These are phyloP conservation scores for Epizoanthus scotinus DNA, from an alignment of 92 coral and sea anemone species.

Conservation along the genomic window DNA sequence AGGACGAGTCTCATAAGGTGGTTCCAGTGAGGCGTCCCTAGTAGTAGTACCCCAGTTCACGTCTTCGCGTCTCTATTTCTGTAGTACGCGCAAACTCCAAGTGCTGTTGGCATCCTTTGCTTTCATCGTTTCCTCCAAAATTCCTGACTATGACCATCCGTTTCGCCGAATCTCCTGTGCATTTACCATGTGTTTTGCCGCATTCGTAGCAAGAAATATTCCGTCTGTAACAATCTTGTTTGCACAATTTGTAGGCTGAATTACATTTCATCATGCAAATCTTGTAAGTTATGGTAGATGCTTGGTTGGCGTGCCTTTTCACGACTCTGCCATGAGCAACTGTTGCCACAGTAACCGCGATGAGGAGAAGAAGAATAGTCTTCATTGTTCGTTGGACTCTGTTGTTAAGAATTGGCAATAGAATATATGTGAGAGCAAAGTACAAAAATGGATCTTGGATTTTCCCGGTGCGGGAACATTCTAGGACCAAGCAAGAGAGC, in stretches of 20 bases:
- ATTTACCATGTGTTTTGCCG: background rate
- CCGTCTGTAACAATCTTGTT: background rate
- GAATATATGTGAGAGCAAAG: too few species aligned
- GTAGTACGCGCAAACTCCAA: background rate
- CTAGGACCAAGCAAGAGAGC: too few species aligned
- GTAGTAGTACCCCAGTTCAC: slow-evolving; percentile 5
- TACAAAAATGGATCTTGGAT: too few species aligned
- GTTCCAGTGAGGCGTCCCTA: background rate
- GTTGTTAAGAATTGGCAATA: too few species aligned
- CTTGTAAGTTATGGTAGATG: background rate
- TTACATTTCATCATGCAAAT: background rate
- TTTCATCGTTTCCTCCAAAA: background rate
- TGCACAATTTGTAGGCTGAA: background rate
- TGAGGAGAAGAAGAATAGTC: background rate
- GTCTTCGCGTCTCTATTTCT: background rate
- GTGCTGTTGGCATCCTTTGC: background rate
- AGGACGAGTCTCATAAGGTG: too few species aligned
- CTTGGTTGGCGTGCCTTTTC: background rate
- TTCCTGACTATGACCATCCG: background rate
- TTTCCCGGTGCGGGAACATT: too few species aligned
- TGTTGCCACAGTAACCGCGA: slow-evolving; percentile 8
- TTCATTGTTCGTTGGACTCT: background rate
- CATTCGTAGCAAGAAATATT: background rate
- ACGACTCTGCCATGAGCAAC: background rate
- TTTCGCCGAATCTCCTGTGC: background rate